Percentiles rank a stretch among this genome's conserved stretches.
phyloP scores from a whole-genome alignment of 1,140 invertebrate species.

The Megalonaias nervosa region DNA sequence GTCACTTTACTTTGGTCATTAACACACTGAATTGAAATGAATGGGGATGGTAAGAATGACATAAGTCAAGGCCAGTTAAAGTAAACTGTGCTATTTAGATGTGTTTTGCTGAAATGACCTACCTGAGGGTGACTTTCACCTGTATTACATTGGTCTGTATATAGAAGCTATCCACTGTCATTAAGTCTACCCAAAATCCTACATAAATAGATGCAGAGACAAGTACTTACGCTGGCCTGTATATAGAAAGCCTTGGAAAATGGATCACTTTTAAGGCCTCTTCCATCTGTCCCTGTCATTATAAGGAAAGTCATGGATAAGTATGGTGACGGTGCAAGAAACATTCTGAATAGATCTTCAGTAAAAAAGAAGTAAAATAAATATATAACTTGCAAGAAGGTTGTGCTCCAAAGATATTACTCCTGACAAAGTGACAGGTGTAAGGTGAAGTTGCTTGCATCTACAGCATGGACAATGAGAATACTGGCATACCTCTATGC shows the following conservation, averaged over 20 bases:
- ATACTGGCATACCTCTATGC: no score
- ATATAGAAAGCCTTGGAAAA: slow-evolving; percentile 61
- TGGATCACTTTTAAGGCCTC: slow-evolving; percentile 62
- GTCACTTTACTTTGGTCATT: no score
- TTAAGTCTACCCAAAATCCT: background rate
- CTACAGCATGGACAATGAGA: no score
- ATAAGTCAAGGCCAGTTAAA: no score
- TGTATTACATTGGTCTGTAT: slow-evolving; percentile 16
- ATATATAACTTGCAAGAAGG: no score
- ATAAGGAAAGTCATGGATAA: background rate
- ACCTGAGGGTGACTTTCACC: background rate
- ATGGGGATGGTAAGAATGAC: no score
- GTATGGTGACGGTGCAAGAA: background rate
- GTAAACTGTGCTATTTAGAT: background rate
- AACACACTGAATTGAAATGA: no score
- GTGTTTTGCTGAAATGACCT: background rate
- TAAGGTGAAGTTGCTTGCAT: no score
- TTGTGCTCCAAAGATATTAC: no score
- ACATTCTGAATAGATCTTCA: no score
- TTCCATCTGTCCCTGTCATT: slow-evolving; percentile 61
- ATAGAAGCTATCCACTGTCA: slow-evolving; percentile 32
- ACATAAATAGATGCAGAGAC: background rate
- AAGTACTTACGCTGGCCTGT: slow-evolving; percentile 60
- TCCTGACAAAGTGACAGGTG: no score
- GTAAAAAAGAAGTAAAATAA: no score